Evolutionary conservation across 1,140 invertebrate genomes (phyloP).

Genomic region (Drosophila dunni): DNA sequence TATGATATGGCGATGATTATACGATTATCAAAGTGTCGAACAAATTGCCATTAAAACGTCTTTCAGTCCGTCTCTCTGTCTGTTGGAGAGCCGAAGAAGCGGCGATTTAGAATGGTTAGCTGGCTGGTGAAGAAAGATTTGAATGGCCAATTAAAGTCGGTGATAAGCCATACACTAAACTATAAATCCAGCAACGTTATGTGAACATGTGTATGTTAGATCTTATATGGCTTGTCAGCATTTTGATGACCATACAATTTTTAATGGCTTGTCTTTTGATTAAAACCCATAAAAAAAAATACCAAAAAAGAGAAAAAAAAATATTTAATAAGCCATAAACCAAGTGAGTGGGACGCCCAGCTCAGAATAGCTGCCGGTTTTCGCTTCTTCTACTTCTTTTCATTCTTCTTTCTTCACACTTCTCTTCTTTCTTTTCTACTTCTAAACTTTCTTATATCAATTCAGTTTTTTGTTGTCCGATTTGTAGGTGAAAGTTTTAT

Average conservation of each 20-base stretch:
- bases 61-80: not conserved
- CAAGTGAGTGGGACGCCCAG: slow-evolving; percentile 32
- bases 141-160: slow-evolving; percentile 30
- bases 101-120: not conserved
- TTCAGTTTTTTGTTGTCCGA: slow-evolving; percentile 33
- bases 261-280: slow-evolving; percentile 51
- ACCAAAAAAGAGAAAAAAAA: slow-evolving; percentile 5
- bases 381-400: not conserved
- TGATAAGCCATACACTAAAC: slow-evolving; percentile 33
- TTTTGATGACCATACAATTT: slow-evolving; percentile 41
- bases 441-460: slow-evolving; percentile 53
- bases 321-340: slow-evolving; percentile 60
- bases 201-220: not conserved
- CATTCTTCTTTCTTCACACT: not conserved
- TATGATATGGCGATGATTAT: not conserved
- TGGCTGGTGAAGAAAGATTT: slow-evolving; percentile 1
- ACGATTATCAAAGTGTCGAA: not conserved
- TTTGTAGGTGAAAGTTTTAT: slow-evolving; percentile 62
- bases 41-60: not conserved
- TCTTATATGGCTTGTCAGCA: slow-evolving; percentile 25
- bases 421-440: slow-evolving; percentile 6
- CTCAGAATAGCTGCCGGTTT: slow-evolving; percentile 26
- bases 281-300: slow-evolving; percentile 41
- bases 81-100: not conserved
- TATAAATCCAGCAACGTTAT: slow-evolving; percentile 23